These are phyloP conservation scores for Cottus gobio DNA, from an alignment of 2,113 vertebrate species.

Conservation along the genomic window DNA sequence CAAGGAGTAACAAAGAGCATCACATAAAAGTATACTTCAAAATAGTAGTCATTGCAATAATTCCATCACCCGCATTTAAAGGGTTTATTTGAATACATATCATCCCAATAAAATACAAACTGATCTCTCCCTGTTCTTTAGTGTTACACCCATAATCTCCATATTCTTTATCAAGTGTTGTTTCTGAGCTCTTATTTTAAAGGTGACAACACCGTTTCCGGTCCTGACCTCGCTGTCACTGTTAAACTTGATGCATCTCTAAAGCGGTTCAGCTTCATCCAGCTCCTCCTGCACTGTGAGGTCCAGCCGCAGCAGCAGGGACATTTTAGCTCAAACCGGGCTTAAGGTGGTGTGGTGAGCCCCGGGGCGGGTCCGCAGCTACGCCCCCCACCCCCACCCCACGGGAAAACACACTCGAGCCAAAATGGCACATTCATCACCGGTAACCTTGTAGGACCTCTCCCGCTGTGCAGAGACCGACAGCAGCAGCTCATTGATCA, in stretches of 20 bases:
- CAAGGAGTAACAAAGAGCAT: neutral
- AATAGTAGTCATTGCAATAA: neutral
- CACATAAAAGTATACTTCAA: neutral
- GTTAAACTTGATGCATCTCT: constrained; percentile 7
- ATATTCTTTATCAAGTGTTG: neutral
- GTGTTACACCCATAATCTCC: neutral
- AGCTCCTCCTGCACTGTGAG: constrained; percentile 25
- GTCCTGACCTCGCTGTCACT: neutral
- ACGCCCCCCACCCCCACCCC: constrained; percentile 10
- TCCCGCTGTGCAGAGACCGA: neutral
- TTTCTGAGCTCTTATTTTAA: constrained; percentile 40
- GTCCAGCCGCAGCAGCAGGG: constrained; percentile 53
- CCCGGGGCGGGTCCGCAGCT: constrained; percentile 58
- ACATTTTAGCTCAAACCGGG: constrained; percentile 74
- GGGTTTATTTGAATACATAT: neutral
- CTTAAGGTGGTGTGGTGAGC: constrained; percentile 24
- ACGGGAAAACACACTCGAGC: constrained; percentile 33
- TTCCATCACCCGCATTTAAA: neutral
- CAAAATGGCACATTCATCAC: constrained; percentile 69
- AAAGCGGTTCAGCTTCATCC: constrained; percentile 36
- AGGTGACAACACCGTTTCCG: constrained; percentile 17
- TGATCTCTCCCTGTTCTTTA: neutral
- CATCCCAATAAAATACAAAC: neutral
- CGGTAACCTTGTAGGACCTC: constrained; percentile 65
- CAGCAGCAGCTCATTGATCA: constrained; percentile 48